phyloP scores from a whole-genome alignment of 2,888 invertebrate genomes.

The Imbricaverruca yamaguchii region DNA sequence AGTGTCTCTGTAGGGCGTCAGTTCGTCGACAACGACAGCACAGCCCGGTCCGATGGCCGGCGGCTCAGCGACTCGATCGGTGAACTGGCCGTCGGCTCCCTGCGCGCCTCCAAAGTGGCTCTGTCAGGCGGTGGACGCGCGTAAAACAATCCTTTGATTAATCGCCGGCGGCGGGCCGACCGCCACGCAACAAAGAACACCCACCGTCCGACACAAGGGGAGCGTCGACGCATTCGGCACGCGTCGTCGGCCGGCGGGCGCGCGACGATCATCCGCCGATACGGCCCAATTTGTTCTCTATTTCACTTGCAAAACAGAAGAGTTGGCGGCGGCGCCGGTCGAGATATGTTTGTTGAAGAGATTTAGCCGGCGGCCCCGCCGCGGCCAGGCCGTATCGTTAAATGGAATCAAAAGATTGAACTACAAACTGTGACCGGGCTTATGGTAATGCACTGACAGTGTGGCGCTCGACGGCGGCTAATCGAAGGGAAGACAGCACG shows the following conservation, averaged over 20 bases:
- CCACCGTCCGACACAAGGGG: neutral
- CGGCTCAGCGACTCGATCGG: too few relatives aligned
- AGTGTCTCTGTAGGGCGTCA: neutral
- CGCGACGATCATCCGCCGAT: neutral
- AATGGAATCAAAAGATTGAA: slow-evolving; percentile 19
- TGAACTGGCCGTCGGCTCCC: neutral
- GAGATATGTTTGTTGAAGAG: slow-evolving; percentile 12
- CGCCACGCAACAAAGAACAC: neutral
- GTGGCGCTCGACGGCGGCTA: neutral
- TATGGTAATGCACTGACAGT: slow-evolving; percentile 2
- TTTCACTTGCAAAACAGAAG: slow-evolving; percentile 21
- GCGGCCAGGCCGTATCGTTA: neutral
- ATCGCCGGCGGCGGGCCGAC: neutral
- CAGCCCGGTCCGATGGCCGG: neutral
- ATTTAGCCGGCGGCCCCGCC: neutral
- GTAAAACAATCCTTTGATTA: slow-evolving; percentile 21
- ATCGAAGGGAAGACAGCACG: slow-evolving; percentile 7
- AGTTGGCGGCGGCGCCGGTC: neutral
- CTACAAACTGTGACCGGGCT: slow-evolving; percentile 1
- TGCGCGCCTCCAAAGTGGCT: neutral
- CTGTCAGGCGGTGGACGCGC: neutral
- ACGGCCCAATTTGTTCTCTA: neutral
- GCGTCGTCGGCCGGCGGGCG: neutral
- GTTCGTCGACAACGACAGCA: neutral
- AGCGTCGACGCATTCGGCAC: neutral